Base-by-base conservation (phyloP, 2,113 vertebrate species). In the Micronycteris hirsuta region DNA sequence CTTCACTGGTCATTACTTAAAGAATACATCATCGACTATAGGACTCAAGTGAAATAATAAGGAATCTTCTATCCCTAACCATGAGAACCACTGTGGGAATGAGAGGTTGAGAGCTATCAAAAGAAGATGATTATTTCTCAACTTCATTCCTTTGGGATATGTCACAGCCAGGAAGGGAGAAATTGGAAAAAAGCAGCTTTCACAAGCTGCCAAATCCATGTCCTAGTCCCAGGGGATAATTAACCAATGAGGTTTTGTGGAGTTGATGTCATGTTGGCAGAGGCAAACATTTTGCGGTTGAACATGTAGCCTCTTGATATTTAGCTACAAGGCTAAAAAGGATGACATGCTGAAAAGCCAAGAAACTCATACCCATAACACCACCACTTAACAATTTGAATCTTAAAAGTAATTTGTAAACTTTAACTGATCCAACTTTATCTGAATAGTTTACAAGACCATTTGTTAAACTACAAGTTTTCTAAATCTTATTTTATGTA, bases 71-170 rank as follows among this genome's bases (percentile, higher is more conserved):
- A 54, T 68, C 56, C 67, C 52, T 93, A 41, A 77, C 91, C 89
- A 97, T 96, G 95, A 96, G 96, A 98, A 97, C 86, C 68, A 87
- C 94, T 97, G 94, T 97, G 97, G 96, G 97, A 98, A 97, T 96
- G 80, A 97, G 94, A 93, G 70, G 86, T n/a, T 83, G 80, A 85
- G 70, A 86, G 65, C 58, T 96, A 95, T 95, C 89, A 95, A 95
- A 95, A 95, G 91, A 97, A 41, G 83, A 95, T 67, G 92, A 91
- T 88, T 93, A 93, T 97, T 98, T 97, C 97, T 95, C 96, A 97
- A 96, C 97, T 82, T 97, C 97, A 98, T 98, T 98, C 97, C 97
- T 98, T 74, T 97, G 94, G 94, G 97, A 96, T 96, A 96, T 96
- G 94, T 98, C 97, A 98, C 96, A 94, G 97, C 93, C 91, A 97